Conservation (phyloP, 2,888 invertebrate species). For the Ormyrus labotus region DNA sequence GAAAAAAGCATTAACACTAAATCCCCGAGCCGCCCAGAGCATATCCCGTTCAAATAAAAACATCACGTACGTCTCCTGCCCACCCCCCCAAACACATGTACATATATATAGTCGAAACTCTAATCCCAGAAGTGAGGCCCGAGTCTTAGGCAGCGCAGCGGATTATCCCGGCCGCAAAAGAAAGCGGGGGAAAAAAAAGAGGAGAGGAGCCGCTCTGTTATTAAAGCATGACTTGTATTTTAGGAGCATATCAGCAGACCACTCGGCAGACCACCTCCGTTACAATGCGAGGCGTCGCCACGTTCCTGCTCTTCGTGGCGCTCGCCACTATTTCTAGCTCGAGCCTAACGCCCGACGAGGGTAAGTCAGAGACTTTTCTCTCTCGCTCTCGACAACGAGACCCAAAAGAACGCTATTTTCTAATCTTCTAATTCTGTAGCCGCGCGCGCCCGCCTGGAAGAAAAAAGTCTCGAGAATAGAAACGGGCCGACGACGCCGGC, state of each 20-base stretch:
- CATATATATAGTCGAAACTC: too few species aligned
- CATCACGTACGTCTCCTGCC: background rate
- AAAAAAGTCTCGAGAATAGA: constrained; percentile 1
- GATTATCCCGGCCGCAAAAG: too few species aligned
- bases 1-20: background rate
- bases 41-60: background rate
- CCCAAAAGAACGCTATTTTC: constrained; percentile 30
- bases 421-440: constrained; percentile 39
- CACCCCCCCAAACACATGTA: background rate
- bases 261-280: constrained; percentile 28
- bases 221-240: constrained; percentile 17
- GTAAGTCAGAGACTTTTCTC: constrained; percentile 57
- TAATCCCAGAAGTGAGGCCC: too few species aligned
- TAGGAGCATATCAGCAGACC: constrained; percentile 26
- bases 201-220: background rate
- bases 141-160: too few species aligned
- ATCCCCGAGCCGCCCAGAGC: background rate
- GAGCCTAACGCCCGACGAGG: constrained; percentile 65
- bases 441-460: background rate
- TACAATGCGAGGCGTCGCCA: constrained; percentile 62
- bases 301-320: constrained; percentile 61
- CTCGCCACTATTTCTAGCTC: constrained; percentile 63
- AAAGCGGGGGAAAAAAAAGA: background rate
- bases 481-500: background rate
- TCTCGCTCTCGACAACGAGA: background rate